Conservation (phyloP, 2,797 vertebrate genomes). For the Sebastes taczanowskii region DNA sequence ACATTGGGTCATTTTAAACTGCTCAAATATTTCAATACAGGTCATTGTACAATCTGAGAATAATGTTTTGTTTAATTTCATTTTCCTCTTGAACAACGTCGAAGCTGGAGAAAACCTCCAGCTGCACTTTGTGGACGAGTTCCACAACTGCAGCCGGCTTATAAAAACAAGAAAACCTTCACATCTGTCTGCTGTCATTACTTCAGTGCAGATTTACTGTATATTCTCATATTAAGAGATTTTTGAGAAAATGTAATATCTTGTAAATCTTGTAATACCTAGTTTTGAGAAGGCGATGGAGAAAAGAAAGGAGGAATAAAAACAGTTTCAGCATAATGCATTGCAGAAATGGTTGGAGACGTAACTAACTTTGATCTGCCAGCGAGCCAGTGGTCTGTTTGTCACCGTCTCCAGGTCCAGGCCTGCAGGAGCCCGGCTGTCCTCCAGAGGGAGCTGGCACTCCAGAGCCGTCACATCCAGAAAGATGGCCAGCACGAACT, state of each 20-base stretch:
- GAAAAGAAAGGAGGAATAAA: not conserved
- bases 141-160: not conserved
- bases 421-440: conserved; percentile 50
- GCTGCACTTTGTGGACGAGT: not conserved
- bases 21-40: not conserved
- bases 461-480: conserved; percentile 79
- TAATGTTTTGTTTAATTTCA: not conserved
- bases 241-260: not conserved
- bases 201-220: not conserved
- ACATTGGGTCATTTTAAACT: not conserved
- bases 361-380: conserved; percentile 90
- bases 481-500: conserved; percentile 79
- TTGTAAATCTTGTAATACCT: not conserved
- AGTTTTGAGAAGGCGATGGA: not conserved
- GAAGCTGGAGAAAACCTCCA: not conserved
- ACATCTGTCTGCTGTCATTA: not conserved
- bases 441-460: conserved; percentile 85
- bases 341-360: not conserved
- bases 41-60: not conserved
- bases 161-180: not conserved
- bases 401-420: conserved; percentile 46
- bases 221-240: not conserved
- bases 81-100: not conserved
- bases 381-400: conserved; percentile 81
- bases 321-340: not conserved